Conservation (phyloP, 2,797 vertebrate species). For the Crax fasciolata region DNA sequence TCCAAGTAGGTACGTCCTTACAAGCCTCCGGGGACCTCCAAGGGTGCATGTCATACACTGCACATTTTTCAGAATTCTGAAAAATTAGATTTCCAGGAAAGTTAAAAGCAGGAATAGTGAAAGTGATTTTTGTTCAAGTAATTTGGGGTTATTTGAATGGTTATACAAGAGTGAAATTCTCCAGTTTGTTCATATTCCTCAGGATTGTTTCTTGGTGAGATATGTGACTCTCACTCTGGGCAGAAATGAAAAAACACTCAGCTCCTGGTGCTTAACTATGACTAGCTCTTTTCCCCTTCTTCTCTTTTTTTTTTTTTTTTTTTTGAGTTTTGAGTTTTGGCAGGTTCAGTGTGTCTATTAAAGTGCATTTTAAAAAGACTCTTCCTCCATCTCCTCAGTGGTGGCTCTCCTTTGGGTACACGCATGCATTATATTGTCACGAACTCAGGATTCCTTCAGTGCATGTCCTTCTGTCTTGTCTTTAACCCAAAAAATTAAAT, state of each 20-base stretch:
- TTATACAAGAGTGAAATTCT: not conserved
- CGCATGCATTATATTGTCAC: accelerated
- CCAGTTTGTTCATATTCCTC: not conserved
- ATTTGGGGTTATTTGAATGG: not conserved
- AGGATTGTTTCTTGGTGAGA: not conserved
- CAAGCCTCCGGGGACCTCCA: not conserved
- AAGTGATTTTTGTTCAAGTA: not conserved
- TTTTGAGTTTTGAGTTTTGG: not conserved
- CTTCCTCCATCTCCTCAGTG: not conserved
- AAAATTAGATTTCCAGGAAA: not conserved
- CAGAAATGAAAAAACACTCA: not conserved
- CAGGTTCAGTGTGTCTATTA: not conserved
- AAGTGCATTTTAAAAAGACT: not conserved
- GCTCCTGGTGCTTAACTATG: not conserved
- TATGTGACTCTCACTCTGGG: not conserved
- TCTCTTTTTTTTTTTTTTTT: not conserved
- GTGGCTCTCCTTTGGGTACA: not conserved
- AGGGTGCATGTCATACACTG: not conserved
- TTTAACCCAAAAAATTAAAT: not conserved
- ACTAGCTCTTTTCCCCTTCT: not conserved
- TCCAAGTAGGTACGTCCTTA: not conserved
- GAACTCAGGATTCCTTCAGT: not conserved
- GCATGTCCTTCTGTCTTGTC: not conserved
- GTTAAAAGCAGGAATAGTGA: not conserved
- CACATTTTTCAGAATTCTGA: not conserved